A percentile compares a stretch with the other conserved stretches of the same genome.
Conservation (phyloP, 1,140 invertebrate genomes). For the Heliothis virescens region DNA sequence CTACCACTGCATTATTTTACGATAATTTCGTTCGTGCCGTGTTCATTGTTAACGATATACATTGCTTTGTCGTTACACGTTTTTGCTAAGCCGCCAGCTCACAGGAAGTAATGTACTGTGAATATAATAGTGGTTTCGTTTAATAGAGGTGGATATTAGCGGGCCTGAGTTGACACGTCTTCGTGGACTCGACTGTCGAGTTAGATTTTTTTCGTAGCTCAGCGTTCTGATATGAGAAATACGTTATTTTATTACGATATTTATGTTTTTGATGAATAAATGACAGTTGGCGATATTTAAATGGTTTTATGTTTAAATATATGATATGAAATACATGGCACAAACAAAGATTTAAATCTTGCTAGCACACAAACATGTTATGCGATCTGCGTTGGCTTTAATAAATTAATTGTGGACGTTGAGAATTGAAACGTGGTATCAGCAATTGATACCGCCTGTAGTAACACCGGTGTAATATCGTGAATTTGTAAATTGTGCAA, state of each 20-base stretch:
- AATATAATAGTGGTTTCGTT: conserved; percentile 29
- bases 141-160: conserved; percentile 9
- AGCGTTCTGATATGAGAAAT: neutral
- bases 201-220: conserved; percentile 32
- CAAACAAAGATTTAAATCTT: conserved; percentile 24
- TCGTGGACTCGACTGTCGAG: conserved; percentile 28
- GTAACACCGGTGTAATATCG: neutral
- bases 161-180: conserved; percentile 42
- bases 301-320: neutral
- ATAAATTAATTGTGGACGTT: conserved; percentile 20
- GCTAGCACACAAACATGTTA: neutral
- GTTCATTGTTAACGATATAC: conserved; percentile 58
- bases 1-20: conserved; percentile 65
- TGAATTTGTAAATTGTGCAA: conserved; percentile 7
- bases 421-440: conserved; percentile 9
- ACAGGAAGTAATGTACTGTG: conserved; percentile 50
- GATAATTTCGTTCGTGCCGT: conserved; percentile 61
- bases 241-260: conserved; percentile 22
- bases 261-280: neutral
- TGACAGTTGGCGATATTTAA: conserved; percentile 6
- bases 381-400: neutral
- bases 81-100: neutral
- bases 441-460: conserved; percentile 8
- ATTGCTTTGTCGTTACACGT: conserved; percentile 54
- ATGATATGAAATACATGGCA: neutral